These are phyloP conservation scores for Kryptopterus vitreolus DNA, from an alignment of 2,797 vertebrate species.

Conservation along the genomic window DNA sequence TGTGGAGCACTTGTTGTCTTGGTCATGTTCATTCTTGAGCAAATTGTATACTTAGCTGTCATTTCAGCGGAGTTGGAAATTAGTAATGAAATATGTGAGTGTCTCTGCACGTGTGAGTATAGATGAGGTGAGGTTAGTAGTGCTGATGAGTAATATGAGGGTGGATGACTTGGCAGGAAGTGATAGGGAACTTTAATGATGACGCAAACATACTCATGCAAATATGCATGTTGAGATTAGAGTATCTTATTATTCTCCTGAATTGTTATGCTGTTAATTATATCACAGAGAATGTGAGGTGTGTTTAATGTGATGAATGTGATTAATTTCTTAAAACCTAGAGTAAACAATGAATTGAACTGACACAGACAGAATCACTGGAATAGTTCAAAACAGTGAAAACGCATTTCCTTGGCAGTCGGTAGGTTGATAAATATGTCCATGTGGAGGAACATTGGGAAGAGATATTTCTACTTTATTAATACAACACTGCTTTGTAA, in stretches of 20 bases:
- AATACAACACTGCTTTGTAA: too few relatives aligned
- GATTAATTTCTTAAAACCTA: not conserved
- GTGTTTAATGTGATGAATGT: too few relatives aligned
- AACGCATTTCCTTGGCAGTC: not conserved
- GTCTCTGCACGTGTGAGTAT: not conserved
- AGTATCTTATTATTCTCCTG: not conserved
- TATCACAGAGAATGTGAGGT: not conserved
- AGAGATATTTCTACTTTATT: too few relatives aligned
- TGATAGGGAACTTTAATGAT: not conserved
- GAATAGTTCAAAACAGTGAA: not conserved
- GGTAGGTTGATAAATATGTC: not conserved
- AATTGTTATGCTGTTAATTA: not conserved
- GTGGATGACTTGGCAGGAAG: slow-evolving; percentile 4
- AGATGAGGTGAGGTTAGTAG: not conserved
- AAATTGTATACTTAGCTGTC: not conserved
- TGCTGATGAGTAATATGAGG: slow-evolving; percentile 1
- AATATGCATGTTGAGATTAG: not conserved
- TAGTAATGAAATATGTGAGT: not conserved
- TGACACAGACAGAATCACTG: not conserved
- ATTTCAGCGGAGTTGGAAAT: not conserved
- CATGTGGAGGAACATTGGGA: not conserved
- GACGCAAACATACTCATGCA: not conserved
- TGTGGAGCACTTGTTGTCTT: not conserved
- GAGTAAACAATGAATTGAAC: not conserved
- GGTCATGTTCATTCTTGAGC: not conserved